Evolutionary conservation across 2,113 vertebrate species (phyloP).

Genomic region (Podarcis muralis): DNA sequence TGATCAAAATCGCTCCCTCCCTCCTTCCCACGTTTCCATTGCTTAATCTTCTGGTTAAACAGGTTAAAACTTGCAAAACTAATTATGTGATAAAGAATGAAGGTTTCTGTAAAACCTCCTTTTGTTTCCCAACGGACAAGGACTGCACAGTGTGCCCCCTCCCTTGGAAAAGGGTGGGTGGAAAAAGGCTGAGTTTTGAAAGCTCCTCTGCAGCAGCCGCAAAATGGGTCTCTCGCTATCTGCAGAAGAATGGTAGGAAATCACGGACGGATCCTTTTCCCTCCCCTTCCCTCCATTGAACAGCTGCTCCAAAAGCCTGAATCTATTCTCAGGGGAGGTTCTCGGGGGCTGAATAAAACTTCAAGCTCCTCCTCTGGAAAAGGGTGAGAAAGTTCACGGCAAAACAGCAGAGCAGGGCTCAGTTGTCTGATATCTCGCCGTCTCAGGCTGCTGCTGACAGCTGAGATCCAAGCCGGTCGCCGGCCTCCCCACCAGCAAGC

Average conservation of each 20-base stretch:
- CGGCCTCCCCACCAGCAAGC: neutral
- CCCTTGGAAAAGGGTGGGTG: neutral
- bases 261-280: neutral
- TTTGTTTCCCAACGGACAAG: neutral
- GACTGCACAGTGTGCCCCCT: neutral
- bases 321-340: neutral
- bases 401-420: neutral
- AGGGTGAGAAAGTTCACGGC: slow-evolving; percentile 40
- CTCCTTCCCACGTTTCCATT: neutral
- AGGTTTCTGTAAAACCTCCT: neutral
- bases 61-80: neutral
- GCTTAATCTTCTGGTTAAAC: neutral
- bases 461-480: neutral
- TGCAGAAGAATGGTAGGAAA: neutral
- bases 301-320: slow-evolving; percentile 18
- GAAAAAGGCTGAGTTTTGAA: neutral
- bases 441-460: neutral
- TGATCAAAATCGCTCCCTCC: neutral
- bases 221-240: neutral
- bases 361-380: slow-evolving; percentile 22
- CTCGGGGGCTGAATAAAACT: neutral
- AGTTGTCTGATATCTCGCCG: neutral
- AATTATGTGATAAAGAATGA: neutral
- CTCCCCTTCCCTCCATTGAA: neutral
- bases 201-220: neutral